Conservation (phyloP, 2,888 invertebrate genomes). For the Drosophila cracens region DNA sequence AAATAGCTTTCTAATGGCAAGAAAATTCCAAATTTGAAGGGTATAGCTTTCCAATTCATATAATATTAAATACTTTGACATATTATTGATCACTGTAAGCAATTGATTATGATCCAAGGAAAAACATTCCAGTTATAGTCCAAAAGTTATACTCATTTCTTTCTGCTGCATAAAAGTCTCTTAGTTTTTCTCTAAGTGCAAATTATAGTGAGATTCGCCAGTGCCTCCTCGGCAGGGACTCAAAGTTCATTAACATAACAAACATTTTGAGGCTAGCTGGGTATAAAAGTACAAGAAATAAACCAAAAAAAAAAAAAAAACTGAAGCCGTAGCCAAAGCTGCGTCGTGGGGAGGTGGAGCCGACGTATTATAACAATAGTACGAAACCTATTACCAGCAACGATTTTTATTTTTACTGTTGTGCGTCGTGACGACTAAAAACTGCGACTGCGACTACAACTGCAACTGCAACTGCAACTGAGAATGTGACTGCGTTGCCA, state of each 20-base stretch:
- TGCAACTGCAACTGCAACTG: slow-evolving; percentile 6
- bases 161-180: not conserved
- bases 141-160: not conserved
- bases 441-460: slow-evolving; percentile 6
- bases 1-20: not conserved
- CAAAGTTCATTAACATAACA: slow-evolving; percentile 82
- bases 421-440: slow-evolving; percentile 26
- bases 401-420: slow-evolving; percentile 72
- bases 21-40: accelerated
- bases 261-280: slow-evolving; percentile 62
- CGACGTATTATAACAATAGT: slow-evolving; percentile 79
- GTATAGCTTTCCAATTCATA: not conserved
- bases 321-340: slow-evolving; percentile 3
- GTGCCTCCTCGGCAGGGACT: slow-evolving; percentile 21
- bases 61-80: not conserved
- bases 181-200: not conserved
- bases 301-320: slow-evolving; percentile 10
- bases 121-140: no score
- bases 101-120: not conserved
- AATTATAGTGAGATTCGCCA: slow-evolving; percentile 30
- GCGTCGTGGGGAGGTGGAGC: slow-evolving; percentile 53
- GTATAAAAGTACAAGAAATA: not conserved
- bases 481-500: slow-evolving; percentile 37
- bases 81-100: not conserved
- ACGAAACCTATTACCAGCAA: slow-evolving; percentile 77